Conservation (phyloP, 2,797 vertebrate genomes). For the Galagoides demidoff region DNA sequence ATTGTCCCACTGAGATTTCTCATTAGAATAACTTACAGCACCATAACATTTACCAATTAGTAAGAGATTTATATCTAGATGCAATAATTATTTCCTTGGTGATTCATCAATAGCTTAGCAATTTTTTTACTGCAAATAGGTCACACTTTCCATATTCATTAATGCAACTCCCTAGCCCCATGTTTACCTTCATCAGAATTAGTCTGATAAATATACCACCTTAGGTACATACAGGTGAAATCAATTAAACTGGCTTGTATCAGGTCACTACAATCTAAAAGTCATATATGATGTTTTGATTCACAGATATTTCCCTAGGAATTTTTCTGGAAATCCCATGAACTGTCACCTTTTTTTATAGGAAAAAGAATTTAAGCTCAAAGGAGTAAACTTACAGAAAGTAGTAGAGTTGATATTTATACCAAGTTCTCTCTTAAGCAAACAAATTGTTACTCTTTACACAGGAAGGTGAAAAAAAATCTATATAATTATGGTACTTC, state of each 20-base stretch:
- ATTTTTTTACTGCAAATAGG: neutral
- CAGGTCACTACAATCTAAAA: neutral
- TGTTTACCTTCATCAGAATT: neutral
- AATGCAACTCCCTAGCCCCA: neutral
- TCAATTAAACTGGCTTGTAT: neutral
- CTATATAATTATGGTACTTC: neutral
- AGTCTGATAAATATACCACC: neutral
- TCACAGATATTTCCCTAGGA: neutral
- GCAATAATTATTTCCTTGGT: neutral
- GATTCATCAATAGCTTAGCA: slow-evolving; percentile 2
- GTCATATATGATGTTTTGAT: neutral
- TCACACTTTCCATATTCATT: neutral
- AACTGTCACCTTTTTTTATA: neutral
- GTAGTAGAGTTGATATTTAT: neutral
- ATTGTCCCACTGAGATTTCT: slow-evolving; percentile 52
- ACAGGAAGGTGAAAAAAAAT: neutral
- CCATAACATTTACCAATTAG: neutral
- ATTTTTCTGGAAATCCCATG: neutral
- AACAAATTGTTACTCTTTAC: neutral
- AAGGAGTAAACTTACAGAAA: neutral
- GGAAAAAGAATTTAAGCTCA: neutral
- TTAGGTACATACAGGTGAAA: neutral
- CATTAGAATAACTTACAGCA: slow-evolving; percentile 58
- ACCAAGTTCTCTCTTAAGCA: neutral
- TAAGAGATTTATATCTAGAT: neutral